phyloP scores from a whole-genome alignment of 1,140 invertebrate genomes.

The Pygmarrhopalites habei region DNA sequence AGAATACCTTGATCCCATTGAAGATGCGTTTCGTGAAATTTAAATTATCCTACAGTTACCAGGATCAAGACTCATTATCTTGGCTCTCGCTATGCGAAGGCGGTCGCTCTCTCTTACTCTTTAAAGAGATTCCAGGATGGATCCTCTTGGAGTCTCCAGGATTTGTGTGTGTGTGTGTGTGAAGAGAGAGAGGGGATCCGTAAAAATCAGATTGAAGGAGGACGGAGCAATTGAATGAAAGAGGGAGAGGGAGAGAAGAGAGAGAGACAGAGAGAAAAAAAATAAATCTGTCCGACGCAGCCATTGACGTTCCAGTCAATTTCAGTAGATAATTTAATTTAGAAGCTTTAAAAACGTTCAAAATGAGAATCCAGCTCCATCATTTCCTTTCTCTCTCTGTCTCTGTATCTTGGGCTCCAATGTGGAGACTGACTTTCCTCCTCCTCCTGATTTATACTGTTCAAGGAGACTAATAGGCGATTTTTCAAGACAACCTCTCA shows the following conservation, averaged over 20 bases:
- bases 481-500: not conserved
- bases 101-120: no score
- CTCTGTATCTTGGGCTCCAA: not conserved
- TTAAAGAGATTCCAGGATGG: not conserved
- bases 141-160: not conserved
- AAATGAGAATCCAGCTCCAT: not conserved
- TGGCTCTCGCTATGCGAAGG: no score
- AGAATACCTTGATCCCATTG: not conserved
- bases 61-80: no score
- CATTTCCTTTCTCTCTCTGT: no score
- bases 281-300: not conserved
- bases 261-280: not conserved
- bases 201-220: not conserved
- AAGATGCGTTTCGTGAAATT: not conserved
- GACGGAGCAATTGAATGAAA: not conserved
- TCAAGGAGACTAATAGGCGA: not conserved
- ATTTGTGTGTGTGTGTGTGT: not conserved
- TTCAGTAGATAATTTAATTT: constrained; percentile 12
- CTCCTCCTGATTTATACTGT: not conserved
- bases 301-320: constrained; percentile 15
- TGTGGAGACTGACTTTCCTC: not conserved
- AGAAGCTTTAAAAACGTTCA: constrained; percentile 7
- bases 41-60: no score
- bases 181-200: not conserved
- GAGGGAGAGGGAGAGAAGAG: not conserved